Evolutionary conservation across 2,797 vertebrate genomes (phyloP).

Genomic region (Hipposideros larvatus): DNA sequence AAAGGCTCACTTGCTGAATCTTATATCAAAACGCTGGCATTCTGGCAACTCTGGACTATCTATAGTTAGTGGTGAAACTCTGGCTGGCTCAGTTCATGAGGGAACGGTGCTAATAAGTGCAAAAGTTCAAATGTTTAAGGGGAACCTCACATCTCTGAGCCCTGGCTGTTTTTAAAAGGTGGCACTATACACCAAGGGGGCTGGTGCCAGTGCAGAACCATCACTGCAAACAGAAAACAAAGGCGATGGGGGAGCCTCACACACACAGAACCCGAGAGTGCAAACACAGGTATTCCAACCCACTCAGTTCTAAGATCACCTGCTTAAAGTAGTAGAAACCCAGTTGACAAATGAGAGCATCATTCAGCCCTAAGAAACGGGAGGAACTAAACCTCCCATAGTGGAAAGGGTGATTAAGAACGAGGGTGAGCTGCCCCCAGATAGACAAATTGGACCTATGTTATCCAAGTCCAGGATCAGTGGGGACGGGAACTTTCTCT

Average conservation of each 20-base stretch:
- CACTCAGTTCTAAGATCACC: not conserved
- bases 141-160: not conserved
- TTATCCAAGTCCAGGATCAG: not conserved
- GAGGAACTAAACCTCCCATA: not conserved
- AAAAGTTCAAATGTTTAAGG: not conserved
- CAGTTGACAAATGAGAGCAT: not conserved
- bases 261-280: not conserved
- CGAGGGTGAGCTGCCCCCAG: not conserved
- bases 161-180: not conserved
- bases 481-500: not conserved
- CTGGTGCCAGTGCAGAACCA: not conserved
- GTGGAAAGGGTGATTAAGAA: not conserved
- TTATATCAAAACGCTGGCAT: conserved; percentile 7
- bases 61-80: not conserved
- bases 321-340: not conserved
- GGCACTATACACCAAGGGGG: not conserved
- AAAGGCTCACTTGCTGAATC: not conserved
- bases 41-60: not conserved
- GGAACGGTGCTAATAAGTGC: not conserved
- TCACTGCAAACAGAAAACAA: not conserved
- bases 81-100: conserved; percentile 27
- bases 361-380: conserved; percentile 17
- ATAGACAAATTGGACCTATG: not conserved
- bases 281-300: not conserved
- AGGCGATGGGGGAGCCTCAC: not conserved